Evolutionary conservation across 2,888 invertebrate species (phyloP), one percentile per base, ranked within the genome.

Genomic region (Abrostola tripartita): DNA sequence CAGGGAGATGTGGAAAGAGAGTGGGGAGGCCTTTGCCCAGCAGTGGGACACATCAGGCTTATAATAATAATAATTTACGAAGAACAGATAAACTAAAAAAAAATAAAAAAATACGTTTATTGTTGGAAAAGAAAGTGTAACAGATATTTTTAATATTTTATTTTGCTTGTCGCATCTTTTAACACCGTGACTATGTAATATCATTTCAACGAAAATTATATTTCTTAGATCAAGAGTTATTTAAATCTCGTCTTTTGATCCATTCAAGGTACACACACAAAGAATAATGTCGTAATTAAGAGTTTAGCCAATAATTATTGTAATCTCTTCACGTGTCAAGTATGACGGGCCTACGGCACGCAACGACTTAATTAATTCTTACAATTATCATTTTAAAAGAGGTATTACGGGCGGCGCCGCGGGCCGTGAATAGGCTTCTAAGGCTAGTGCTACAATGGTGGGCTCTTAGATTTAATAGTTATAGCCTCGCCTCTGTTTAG

Each of bases 361-460:
- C 44, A 47, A 47, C 44, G 24, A 12, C 44, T 47, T 47, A 47
- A 47, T 47, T 14, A 47, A 47, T 47, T 47, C 44, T 47, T 47
- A 47, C 14, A 47, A 47, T 47, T 47, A 47, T 47, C 44, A 14
- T 47, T 9, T 14, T 47, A 47, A 47, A 24, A 12, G 6, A 42
- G 42, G n/a, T 47, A 47, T 47, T 47, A 47, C 24, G 44, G 44
- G 44, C 44, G 24, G 44, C 44, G 44, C 44, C 44, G 44, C 44
- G 44, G 44, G 44, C 44, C 8, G 44, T 47, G 24, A 14, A 6
- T 47, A 24, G 44, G 14, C 5, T 47, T 14, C 41, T 41, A n/a
- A 41, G 41, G 41, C n/a, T 11, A 40, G 40, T 0, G 40, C 1
- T n/a, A n/a, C n/a, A 47, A 44, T 47, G 14, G 8, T 12, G 44